Evolutionary conservation across 2,113 vertebrate species (phyloP), one percentile per base, ranked within the genome.

Genomic region (Hystrix brachyura): DNA sequence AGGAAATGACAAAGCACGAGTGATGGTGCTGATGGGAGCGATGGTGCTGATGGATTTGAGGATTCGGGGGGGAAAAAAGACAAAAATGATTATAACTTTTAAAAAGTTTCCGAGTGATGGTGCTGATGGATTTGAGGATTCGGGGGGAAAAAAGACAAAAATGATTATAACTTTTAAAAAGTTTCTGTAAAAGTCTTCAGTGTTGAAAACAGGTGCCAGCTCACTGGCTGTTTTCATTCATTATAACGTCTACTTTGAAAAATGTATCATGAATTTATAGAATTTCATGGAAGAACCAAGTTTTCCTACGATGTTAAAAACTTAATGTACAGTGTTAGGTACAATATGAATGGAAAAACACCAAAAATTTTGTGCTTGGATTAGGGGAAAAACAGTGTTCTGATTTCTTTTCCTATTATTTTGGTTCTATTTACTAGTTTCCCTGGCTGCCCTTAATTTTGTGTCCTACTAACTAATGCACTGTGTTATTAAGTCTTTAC

Each of bases 81-180:
- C 98, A 99, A 99, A 98, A 99, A 99, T 83, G 99, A 99, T 98
- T 99, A 99, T 62, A 99, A 98, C 98, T 99, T 99, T 96, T 99
- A 99, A 99, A 98, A 98, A 95, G 95, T 94, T 95, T 93, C 57
- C 93, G n/a, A n/a, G n/a, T n/a, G n/a, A n/a, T n/a, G n/a, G n/a
- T n/a, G n/a, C n/a, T n/a, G n/a, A 99, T 98, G 99, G 99, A 95
- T 99, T 99, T 86, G 99, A 99, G 99, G 99, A 99, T 97, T 97
- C 5, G 99, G 99, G 94, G 99, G 99, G 10, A 99, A 99, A 95
- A 99, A 99, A 96, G 99, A 99, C 98, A 99, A 99, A 98, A 99
- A 99, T 83, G 99, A 99, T 98, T 99, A 99, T 62, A 99, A 98
- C 98, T 99, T 99, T 96, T 99, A 99, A 99, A 98, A 98, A 95